phyloP scores from a whole-genome alignment of 2,113 vertebrate species.

The Bothrops jararaca region DNA sequence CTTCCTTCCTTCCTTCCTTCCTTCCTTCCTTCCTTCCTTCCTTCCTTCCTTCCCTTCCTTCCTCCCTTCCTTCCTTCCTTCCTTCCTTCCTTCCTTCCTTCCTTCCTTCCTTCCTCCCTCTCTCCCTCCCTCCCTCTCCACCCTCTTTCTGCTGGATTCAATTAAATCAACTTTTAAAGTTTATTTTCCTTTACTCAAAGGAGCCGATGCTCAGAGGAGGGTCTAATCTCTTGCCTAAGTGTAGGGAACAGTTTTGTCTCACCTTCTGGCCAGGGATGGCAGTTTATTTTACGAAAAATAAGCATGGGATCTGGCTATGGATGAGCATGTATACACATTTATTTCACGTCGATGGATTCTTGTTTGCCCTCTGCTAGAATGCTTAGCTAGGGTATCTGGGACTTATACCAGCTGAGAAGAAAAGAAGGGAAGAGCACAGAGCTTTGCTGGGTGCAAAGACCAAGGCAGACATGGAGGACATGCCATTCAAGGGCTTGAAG shows the following conservation, averaged over 20 bases:
- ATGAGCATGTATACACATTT: background rate
- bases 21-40: too few relatives aligned
- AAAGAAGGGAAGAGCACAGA: background rate
- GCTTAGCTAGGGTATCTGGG: background rate
- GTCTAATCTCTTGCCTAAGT: background rate
- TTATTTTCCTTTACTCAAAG: background rate
- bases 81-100: too few relatives aligned
- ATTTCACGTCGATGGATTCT: background rate
- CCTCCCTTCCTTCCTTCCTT: too few relatives aligned
- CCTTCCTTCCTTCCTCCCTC: rapidly evolving
- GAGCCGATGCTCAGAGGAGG: background rate
- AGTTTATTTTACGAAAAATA: background rate
- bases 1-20: too few relatives aligned
- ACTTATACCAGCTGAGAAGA: background rate
- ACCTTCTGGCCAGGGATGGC: background rate
- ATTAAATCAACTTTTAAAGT: background rate
- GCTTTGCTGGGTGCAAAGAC: background rate
- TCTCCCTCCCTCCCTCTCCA: background rate
- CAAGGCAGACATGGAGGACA: background rate
- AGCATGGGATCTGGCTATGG: background rate
- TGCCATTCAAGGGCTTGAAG: background rate
- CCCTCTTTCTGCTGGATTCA: background rate
- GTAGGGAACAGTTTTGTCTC: background rate
- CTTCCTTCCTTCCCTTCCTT: too few relatives aligned
- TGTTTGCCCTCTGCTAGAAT: background rate